Percentiles rank a stretch among this genome's conserved stretches.
phyloP scores from a whole-genome alignment of 2,797 vertebrate genomes.

The Micromesistius poutassou region DNA sequence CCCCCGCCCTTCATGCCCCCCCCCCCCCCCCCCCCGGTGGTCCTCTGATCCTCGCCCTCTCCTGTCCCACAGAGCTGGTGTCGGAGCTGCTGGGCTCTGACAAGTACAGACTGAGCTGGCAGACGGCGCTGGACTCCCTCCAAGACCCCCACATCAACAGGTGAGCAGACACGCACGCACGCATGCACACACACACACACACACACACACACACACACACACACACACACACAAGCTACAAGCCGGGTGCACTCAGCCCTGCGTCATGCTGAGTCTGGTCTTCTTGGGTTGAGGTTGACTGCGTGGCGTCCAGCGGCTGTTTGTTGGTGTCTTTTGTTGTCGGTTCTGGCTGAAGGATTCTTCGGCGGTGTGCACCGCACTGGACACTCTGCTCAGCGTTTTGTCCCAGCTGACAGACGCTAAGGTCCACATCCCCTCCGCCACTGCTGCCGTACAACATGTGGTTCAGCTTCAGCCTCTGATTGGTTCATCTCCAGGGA shows the following conservation, averaged over 20 bases:
- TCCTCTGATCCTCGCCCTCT: background rate
- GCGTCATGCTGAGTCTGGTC: too few species aligned
- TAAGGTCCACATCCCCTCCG: background rate
- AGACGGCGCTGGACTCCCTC: conserved; percentile 81
- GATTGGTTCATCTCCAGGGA: background rate
- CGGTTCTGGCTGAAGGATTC: too few species aligned
- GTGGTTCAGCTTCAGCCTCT: background rate
- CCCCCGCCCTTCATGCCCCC: too few species aligned
- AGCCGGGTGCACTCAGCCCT: too few species aligned
- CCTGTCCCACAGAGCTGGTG: conserved; percentile 73
- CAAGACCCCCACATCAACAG: conserved; percentile 88
- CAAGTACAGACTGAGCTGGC: conserved; percentile 86
- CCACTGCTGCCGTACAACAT: background rate
- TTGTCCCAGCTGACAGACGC: background rate
- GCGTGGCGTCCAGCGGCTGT: too few species aligned
- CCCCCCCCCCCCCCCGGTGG: too few species aligned
- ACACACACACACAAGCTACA: background rate
- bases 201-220: background rate
- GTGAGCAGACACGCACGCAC: conserved; percentile 61
- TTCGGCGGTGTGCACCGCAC: background rate
- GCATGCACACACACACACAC: background rate
- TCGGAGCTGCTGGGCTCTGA: conserved; percentile 82
- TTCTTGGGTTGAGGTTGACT: too few species aligned
- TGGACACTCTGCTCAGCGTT: background rate
- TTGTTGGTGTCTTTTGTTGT: too few species aligned